These are phyloP conservation scores for Diloba caeruleocephala DNA, from an alignment of 2,888 invertebrate species.

Conservation along the genomic window DNA sequence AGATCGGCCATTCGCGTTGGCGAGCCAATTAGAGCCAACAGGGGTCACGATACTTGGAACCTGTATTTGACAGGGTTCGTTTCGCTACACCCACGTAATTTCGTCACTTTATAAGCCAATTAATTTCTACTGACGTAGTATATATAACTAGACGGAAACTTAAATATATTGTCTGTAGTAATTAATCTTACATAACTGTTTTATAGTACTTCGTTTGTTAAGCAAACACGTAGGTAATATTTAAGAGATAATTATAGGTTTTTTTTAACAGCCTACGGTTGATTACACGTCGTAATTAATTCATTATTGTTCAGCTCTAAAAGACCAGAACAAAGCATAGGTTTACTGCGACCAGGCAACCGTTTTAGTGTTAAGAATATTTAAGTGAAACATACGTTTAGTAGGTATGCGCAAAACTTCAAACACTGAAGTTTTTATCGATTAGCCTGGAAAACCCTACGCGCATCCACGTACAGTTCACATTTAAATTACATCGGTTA, in stretches of 20 bases:
- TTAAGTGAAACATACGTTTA: slow-evolving; percentile 10
- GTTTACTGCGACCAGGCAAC: too few relatives aligned
- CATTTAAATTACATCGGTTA: too few relatives aligned
- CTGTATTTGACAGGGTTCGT: slow-evolving; percentile 73
- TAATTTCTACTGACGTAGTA: slow-evolving; percentile 39
- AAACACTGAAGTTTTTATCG: slow-evolving; percentile 30
- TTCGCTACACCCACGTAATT: slow-evolving; percentile 75
- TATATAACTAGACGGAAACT: slow-evolving; percentile 22
- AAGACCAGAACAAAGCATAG: too few relatives aligned
- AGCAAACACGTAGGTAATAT: slow-evolving; percentile 4
- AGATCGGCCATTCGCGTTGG: slow-evolving; percentile 84
- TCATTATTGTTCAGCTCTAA: slow-evolving; percentile 12
- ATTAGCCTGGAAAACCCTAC: slow-evolving; percentile 37
- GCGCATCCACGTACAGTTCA: slow-evolving; percentile 26
- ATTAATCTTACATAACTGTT: slow-evolving; percentile 22
- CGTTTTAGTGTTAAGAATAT: slow-evolving; percentile 9
- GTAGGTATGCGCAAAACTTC: slow-evolving; percentile 25
- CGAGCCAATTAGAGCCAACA: slow-evolving; percentile 79
- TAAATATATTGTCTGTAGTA: slow-evolving; percentile 30
- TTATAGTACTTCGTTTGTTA: slow-evolving; percentile 10
- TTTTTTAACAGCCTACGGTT: slow-evolving; percentile 10
- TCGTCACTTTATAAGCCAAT: slow-evolving; percentile 53
- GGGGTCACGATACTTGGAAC: slow-evolving; percentile 74
- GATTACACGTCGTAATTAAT: slow-evolving; percentile 15
- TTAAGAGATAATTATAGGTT: slow-evolving; percentile 10